Percentiles rank a stretch among this genome's conserved stretches.
Conservation (phyloP, 2,888 invertebrate species). For the Eurytoma adleriae region DNA sequence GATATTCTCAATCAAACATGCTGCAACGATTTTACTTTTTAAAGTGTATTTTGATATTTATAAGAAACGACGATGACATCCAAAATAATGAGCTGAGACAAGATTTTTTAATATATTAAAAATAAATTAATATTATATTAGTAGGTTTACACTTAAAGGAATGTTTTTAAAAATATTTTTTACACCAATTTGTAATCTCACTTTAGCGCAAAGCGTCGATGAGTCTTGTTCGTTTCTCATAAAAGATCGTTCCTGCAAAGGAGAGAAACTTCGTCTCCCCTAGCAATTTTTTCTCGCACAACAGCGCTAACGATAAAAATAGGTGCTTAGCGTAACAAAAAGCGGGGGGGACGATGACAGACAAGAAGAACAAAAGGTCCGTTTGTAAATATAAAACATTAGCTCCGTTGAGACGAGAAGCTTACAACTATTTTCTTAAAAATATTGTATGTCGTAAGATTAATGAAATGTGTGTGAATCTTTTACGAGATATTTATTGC, state of each 20-base stretch:
- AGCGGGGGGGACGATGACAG: background rate
- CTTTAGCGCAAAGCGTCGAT: background rate
- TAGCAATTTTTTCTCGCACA: slow-evolving; percentile 28
- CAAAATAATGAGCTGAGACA: too few species aligned
- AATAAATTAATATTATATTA: background rate
- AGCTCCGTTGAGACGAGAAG: slow-evolving; percentile 19
- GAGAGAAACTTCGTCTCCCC: slow-evolving; percentile 8
- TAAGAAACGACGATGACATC: too few species aligned
- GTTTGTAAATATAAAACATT: slow-evolving; percentile 40
- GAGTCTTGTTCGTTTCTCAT: background rate
- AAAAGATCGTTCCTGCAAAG: background rate
- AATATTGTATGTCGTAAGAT: slow-evolving; percentile 37
- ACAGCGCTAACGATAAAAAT: slow-evolving; percentile 20
- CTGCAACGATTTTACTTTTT: too few species aligned
- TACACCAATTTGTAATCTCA: slow-evolving; percentile 2
- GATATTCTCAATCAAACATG: too few species aligned
- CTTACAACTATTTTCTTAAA: slow-evolving; percentile 53
- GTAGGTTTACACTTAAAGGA: too few species aligned
- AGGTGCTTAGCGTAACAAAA: slow-evolving; percentile 22
- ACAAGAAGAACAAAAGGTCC: slow-evolving; percentile 1
- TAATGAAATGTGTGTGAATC: slow-evolving; percentile 32
- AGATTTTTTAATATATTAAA: background rate
- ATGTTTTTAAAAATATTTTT: background rate
- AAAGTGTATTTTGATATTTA: too few species aligned
- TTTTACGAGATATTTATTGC: slow-evolving; percentile 17